Evolutionary conservation across 2,888 invertebrate genomes (phyloP), one percentile per base, ranked within the genome.

Genomic region (Congeria kusceri): DNA sequence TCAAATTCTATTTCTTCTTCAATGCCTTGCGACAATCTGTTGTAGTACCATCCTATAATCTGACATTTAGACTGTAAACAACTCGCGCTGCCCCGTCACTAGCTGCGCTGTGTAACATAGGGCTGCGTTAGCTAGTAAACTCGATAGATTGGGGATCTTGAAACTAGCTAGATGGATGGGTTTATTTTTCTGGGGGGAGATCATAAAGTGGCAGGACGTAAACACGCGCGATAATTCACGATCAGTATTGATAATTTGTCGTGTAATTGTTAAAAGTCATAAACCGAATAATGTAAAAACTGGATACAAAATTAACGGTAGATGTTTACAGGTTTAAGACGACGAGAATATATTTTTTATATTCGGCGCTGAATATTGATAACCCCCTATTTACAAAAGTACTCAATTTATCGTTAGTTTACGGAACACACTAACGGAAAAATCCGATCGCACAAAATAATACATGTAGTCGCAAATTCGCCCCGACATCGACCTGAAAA

Each of bases 81-180:
- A 11, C 39, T 39, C 39, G 61, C 62, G 69, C 69, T 69, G 69
- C 69, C 63, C 70, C 62, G 70, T 63, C 70, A 46, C 62, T 61
- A 72, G 70, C 69, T 78, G 56, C 53, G 32, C 56, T 63, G 56
- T 70, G 70, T 70, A 70, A 62, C 44, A 69, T 70, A 63, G 70
- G 70, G 70, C 57, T 70, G 70, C 63, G 56, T 70, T 70, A 63
- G 70, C 70, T 63, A 62, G 63, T 89, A 88, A 86, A 88, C 90
- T 89, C 89, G 88, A 90, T 90, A 90, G 88, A 87, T 86, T 90
- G 88, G 86, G 88, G 88, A 87, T 88, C 90, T 88, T 86, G 88
- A 91, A 87, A 90, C 90, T 75, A 84, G 44, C 47, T 27, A 74
- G 80, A 83, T 83, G 83, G 83, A 80, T 77, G 71, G 57, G 72